phyloP scores from a whole-genome alignment of 2,888 invertebrate species.

The Himalopsyche japonica region DNA sequence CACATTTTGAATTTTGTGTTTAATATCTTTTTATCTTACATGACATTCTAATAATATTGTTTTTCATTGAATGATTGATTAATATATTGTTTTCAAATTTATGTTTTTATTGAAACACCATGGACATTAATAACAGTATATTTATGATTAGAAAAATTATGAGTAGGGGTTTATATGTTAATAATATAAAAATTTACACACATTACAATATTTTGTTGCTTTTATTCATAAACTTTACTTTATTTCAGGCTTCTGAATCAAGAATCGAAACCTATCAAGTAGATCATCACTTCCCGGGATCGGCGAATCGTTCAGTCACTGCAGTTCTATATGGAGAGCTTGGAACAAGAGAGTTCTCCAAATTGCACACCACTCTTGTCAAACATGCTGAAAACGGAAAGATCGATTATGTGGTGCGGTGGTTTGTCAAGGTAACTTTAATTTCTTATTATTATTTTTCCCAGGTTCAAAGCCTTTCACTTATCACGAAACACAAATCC shows the following conservation, averaged over 20 bases:
- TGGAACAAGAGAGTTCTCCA: conserved; percentile 72
- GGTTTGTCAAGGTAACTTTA: conserved; percentile 73
- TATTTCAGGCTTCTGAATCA: conserved; percentile 44
- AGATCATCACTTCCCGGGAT: conserved; percentile 84
- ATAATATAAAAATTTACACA: too few relatives aligned
- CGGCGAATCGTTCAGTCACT: conserved; percentile 69
- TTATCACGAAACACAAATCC: neutral
- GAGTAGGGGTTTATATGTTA: too few relatives aligned
- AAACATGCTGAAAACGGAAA: conserved; percentile 68
- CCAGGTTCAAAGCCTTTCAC: neutral
- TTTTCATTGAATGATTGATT: too few relatives aligned
- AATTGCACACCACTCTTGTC: conserved; percentile 75
- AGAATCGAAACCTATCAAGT: conserved; percentile 70
- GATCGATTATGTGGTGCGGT: conserved; percentile 86
- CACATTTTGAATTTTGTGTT: too few relatives aligned
- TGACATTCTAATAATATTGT: too few relatives aligned
- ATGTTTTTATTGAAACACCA: too few relatives aligned
- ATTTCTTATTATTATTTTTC: conserved; percentile 25
- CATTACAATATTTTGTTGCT: neutral
- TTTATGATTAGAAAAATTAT: too few relatives aligned
- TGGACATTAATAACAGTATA: too few relatives aligned
- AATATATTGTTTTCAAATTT: too few relatives aligned
- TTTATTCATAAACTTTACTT: neutral
- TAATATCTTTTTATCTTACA: too few relatives aligned
- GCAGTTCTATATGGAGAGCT: conserved; percentile 89